Conservation (phyloP, 2,888 invertebrate species). For the Erannis defoliaria region DNA sequence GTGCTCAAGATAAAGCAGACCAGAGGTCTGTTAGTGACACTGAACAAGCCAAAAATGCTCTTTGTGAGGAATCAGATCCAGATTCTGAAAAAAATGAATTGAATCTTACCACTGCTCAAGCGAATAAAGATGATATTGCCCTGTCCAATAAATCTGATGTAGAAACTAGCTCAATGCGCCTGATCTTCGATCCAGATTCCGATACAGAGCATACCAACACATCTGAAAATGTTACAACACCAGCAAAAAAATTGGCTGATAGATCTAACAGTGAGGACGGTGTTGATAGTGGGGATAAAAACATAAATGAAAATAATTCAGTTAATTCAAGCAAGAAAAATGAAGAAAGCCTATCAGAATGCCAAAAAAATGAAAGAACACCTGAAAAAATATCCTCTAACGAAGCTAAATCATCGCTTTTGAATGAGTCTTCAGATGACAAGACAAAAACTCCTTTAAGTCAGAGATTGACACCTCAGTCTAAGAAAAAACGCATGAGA, state of each 20-base stretch:
- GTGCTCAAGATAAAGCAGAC: constrained; percentile 1
- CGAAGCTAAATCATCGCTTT: constrained; percentile 17
- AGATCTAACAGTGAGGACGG: constrained; percentile 20
- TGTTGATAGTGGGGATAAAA: constrained; percentile 12
- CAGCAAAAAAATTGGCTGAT: constrained; percentile 15
- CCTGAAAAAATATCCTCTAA: constrained; percentile 2
- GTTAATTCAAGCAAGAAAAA: constrained; percentile 3
- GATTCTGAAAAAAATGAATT: constrained; percentile 49
- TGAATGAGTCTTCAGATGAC: constrained; percentile 37
- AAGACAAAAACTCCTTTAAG: constrained; percentile 30
- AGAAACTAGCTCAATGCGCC: neutral
- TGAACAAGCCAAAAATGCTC: constrained; percentile 28
- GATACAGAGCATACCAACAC: constrained; percentile 11
- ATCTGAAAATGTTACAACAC: neutral
- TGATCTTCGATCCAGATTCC: constrained; percentile 12
- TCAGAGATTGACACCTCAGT: constrained; percentile 50
- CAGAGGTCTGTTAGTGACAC: neutral
- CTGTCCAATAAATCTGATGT: neutral
- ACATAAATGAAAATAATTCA: neutral
- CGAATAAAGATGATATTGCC: constrained; percentile 7
- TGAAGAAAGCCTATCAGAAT: constrained; percentile 15
- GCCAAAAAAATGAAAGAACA: constrained; percentile 14
- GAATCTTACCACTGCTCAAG: constrained; percentile 16
- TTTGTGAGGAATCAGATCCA: constrained; percentile 46
- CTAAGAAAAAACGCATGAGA: constrained; percentile 60